Percentiles rank a stretch among this genome's conserved stretches.
Conservation (phyloP, 2,797 vertebrate genomes). For the Distichodus sexfasciatus region DNA sequence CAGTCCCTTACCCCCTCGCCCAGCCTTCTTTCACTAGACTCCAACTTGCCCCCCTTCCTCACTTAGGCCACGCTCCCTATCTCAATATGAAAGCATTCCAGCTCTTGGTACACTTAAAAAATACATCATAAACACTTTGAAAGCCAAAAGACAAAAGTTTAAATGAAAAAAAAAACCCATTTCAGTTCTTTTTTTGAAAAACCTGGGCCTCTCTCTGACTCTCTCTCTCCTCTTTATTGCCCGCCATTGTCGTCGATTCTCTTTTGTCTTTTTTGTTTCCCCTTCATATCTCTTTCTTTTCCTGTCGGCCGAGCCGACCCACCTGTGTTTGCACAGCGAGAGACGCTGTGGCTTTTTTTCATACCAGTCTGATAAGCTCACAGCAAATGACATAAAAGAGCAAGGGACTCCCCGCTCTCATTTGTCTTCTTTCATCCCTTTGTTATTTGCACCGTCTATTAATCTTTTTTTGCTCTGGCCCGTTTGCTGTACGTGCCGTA, state of each 20-base stretch:
- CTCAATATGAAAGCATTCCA: constrained; percentile 44
- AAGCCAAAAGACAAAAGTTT: no score
- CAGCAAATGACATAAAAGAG: constrained; percentile 56
- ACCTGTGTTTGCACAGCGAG: constrained; percentile 62
- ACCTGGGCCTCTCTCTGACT: not conserved
- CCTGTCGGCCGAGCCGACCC: constrained; percentile 33
- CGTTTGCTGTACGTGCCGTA: constrained; percentile 37
- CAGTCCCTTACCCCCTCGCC: constrained; percentile 43
- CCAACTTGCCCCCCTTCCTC: constrained; percentile 10
- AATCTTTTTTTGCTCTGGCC: constrained; percentile 36
- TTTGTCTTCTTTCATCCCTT: constrained; percentile 57
- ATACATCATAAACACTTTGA: not conserved
- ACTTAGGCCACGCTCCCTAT: constrained; percentile 34
- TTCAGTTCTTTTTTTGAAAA: not conserved
- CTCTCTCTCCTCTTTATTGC: constrained; percentile 24
- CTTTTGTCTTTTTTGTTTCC: constrained; percentile 44
- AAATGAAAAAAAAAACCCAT: no score
- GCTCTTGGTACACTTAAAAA: constrained; percentile 22
- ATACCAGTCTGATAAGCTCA: constrained; percentile 58
- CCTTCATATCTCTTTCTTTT: constrained; percentile 32
- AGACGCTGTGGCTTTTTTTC: constrained; percentile 50
- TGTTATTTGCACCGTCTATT: constrained; percentile 50
- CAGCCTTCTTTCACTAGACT: constrained; percentile 24
- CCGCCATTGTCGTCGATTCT: constrained; percentile 27
- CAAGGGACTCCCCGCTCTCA: constrained; percentile 47